These are phyloP conservation scores for Aphodius granarius DNA, from an alignment of 2,888 invertebrate genomes.

Conservation along the genomic window DNA sequence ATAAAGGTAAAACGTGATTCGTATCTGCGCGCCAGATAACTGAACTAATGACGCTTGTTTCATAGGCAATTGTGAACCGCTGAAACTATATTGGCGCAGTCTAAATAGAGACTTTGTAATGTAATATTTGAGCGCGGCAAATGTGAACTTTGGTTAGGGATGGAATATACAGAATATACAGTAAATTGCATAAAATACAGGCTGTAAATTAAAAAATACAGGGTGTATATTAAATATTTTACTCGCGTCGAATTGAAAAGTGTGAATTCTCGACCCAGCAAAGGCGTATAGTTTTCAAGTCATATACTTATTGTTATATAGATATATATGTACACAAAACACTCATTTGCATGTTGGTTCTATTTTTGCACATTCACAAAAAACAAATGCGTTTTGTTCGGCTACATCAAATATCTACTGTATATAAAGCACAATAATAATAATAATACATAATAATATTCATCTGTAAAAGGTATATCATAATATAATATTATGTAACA, in stretches of 20 bases:
- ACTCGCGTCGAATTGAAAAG: background rate
- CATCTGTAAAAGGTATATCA: background rate
- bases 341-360: slow-evolving; percentile 14
- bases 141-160: too few species aligned
- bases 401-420: background rate
- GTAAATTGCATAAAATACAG: too few species aligned
- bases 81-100: too few species aligned
- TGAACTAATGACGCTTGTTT: too few species aligned
- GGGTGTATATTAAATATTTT: background rate
- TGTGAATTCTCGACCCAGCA: slow-evolving; percentile 9
- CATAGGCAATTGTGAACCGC: too few species aligned
- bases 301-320: background rate
- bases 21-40: too few species aligned
- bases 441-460: background rate
- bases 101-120: too few species aligned
- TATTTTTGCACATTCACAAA: slow-evolving; percentile 5
- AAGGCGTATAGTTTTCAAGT: background rate
- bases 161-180: too few species aligned
- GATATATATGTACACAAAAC: slow-evolving; percentile 24
- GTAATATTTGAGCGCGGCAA: too few species aligned
- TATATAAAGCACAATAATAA: background rate
- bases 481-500: background rate
- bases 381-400: background rate
- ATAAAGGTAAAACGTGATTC: too few species aligned
- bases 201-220: too few species aligned